Percentiles rank a stretch among this genome's conserved stretches.
Conservation (phyloP, 2,888 invertebrate species). For the Eumacrocentrus americanus region DNA sequence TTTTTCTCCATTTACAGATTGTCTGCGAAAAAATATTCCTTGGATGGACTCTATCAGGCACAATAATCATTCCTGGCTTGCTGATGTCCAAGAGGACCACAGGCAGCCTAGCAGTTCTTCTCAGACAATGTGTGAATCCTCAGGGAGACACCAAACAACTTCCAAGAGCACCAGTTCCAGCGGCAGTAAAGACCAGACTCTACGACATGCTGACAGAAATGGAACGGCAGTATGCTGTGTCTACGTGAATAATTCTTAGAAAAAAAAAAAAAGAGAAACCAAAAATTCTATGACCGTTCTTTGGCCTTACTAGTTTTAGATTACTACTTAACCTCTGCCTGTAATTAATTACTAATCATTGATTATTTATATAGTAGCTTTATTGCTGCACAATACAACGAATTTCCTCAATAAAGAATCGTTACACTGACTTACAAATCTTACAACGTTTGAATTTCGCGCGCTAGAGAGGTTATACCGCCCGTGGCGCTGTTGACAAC, state of each 20-base stretch:
- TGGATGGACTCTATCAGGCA: constrained; percentile 69
- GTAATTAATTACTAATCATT: neutral
- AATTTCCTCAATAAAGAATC: no score
- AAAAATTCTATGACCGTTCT: neutral
- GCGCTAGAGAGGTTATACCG: no score
- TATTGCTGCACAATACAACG: no score
- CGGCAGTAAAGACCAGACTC: constrained; percentile 63
- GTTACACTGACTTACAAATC: no score
- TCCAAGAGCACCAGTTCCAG: constrained; percentile 62
- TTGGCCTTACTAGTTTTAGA: constrained; percentile 1
- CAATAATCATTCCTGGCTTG: constrained; percentile 68
- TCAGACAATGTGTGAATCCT: constrained; percentile 69
- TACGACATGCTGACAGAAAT: constrained; percentile 65
- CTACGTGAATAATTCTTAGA: constrained; percentile 21
- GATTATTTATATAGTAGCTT: no score
- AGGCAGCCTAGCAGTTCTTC: constrained; percentile 65
- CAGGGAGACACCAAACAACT: constrained; percentile 59
- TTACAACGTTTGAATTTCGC: no score
- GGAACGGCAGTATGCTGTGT: constrained; percentile 50
- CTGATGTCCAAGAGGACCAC: constrained; percentile 69
- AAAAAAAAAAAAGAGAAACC: neutral
- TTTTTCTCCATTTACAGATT: constrained; percentile 62
- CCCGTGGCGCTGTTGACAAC: no score
- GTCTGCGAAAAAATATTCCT: constrained; percentile 71
- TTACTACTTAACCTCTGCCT: no score